Evolutionary conservation across 2,797 vertebrate genomes (phyloP), one percentile per base, ranked within the genome.

Genomic region (Rhadinocentrus ornatus): DNA sequence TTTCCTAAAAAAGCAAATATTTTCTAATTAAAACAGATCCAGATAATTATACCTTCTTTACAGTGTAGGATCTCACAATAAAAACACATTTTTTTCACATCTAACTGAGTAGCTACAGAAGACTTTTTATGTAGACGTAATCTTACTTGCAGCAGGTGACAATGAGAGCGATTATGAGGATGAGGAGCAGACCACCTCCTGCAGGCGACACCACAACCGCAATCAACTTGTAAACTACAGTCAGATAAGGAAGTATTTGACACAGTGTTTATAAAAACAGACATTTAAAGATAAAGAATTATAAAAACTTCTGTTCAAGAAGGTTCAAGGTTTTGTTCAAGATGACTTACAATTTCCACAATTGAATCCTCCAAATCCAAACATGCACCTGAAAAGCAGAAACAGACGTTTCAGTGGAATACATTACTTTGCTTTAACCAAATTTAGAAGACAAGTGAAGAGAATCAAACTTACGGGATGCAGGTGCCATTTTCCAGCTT

Each of bases 351-450:
- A 97, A 72, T 99, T 98, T 82, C 93, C 96, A 83, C 98, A 99
- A 90, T 99, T 99, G 88, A 99, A 97, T 89, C 98, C 98, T 66
- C 97, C 97, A 60, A 99, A 96, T 78, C 97, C 98, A 69, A 99
- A 99, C 0, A 93, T 94, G 85, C 98, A 99, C 76, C 98, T 99
- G 86, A 66, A 93, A 80, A 44, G 88, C 4, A 67, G 11, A 66
- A 92, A 83, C 32, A 70, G 4, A 60, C 59, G 22, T 34, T 20
- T n/a, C 18, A 53, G 37, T 55, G 39, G 29, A 6, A 56, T 62
- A 27, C 16, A 63, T 56, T 15, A 3, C 2, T 22, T 61, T 24
- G 22, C 6, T 39, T 12, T 26, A 7, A 62, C 12, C 31, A 7
- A 20, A 72, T 9, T 26, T 1, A 60, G 0, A 35, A 15, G 44